These are phyloP conservation scores for Gallinago stenura DNA, from an alignment of 2,797 vertebrate species.

Conservation along the genomic window DNA sequence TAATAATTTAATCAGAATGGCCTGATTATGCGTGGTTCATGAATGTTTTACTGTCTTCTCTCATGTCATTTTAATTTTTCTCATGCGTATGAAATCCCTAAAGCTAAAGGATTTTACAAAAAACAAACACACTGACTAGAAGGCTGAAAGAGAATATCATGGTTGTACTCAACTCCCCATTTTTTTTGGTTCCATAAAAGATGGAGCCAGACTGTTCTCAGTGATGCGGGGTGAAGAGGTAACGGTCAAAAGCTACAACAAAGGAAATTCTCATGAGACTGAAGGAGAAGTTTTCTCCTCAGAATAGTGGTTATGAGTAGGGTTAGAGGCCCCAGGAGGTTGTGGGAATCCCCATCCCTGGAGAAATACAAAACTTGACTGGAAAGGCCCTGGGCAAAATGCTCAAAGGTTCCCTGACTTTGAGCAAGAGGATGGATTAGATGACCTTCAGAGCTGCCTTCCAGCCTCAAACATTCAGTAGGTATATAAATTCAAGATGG, in stretches of 20 bases:
- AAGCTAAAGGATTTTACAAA: not conserved
- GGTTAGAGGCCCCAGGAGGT: rapidly evolving
- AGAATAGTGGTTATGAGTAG: not conserved
- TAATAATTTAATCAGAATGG: not conserved
- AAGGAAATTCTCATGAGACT: not conserved
- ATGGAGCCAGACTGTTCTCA: not conserved
- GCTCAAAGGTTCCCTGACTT: not conserved
- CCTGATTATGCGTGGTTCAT: not conserved
- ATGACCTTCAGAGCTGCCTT: not conserved
- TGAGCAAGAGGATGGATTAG: not conserved
- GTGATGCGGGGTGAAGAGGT: not conserved
- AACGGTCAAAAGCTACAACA: not conserved
- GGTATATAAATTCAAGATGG: not conserved
- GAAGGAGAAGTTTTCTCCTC: not conserved
- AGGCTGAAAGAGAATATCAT: not conserved
- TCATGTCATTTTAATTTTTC: not conserved
- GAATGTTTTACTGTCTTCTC: not conserved
- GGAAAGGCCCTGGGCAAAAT: not conserved
- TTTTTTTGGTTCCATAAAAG: not conserved
- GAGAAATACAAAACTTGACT: not conserved
- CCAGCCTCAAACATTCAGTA: not conserved
- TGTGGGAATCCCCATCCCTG: not conserved
- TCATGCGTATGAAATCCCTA: not conserved
- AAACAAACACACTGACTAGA: not conserved
- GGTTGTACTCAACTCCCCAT: rapidly evolving